Conservation (phyloP, 2,888 invertebrate genomes). For the Brachyopa scutellaris region DNA sequence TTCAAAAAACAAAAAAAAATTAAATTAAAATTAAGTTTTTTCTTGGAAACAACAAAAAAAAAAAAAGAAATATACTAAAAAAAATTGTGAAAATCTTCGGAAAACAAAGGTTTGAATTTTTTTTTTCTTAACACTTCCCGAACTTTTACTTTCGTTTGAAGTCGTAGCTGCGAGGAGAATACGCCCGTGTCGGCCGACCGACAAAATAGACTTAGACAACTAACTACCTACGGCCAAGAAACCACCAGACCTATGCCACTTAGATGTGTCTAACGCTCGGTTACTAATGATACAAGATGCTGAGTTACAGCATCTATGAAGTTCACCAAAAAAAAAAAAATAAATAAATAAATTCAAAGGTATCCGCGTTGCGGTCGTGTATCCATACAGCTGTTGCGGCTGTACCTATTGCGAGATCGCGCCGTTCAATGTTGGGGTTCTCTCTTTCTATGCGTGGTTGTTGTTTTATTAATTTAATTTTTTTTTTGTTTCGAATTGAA, state of each 20-base stretch:
- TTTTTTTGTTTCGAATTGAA: conserved; percentile 5
- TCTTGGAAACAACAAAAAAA: conserved; percentile 2
- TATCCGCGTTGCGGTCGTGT: conserved; percentile 42
- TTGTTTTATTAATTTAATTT: conserved; percentile 17
- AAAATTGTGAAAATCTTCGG: conserved; percentile 49
- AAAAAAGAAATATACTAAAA: too few species aligned
- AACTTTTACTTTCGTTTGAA: conserved; percentile 51
- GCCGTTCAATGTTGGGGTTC: conserved; percentile 40
- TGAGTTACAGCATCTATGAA: conserved; percentile 56
- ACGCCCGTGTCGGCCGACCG: conserved; percentile 69
- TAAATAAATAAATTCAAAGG: conserved; percentile 25
- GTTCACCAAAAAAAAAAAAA: conserved; percentile 52
- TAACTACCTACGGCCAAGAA: conserved; percentile 48
- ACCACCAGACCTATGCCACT: conserved; percentile 33
- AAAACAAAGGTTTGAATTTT: conserved; percentile 19
- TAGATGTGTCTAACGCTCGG: conserved; percentile 50
- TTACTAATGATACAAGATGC: conserved; percentile 62
- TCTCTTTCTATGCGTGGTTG: conserved; percentile 32
- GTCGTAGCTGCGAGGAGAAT: conserved; percentile 27
- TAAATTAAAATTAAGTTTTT: conserved; percentile 4
- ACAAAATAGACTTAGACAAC: conserved; percentile 53
- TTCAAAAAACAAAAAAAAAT: conserved; percentile 5
- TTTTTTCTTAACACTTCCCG: conserved; percentile 12
- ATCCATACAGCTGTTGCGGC: conserved; percentile 1
- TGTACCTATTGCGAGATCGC: conserved; percentile 57